phyloP scores from a whole-genome alignment of 1,140 invertebrate species.

The Chelonus insularis region DNA sequence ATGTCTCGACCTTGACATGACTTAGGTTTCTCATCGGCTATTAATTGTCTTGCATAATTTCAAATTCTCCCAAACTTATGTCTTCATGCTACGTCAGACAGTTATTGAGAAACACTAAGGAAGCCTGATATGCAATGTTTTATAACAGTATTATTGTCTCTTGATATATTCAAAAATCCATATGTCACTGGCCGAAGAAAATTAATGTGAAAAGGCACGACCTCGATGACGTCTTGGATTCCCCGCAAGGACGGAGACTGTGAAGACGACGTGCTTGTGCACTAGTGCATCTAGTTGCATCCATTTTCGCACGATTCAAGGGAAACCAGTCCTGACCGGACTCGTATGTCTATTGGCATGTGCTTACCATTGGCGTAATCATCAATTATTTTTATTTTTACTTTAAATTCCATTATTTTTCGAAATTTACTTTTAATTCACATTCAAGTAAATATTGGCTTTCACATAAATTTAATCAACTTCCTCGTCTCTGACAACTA shows the following conservation, averaged over 20 bases:
- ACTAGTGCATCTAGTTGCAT: constrained; percentile 24
- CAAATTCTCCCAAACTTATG: no score
- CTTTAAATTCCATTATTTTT: background rate
- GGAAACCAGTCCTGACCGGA: constrained; percentile 37
- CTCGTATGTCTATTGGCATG: constrained; percentile 17
- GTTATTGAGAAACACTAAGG: no score
- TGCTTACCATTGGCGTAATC: constrained; percentile 12
- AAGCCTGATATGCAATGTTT: no score
- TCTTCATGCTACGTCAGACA: no score
- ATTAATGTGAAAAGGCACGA: background rate
- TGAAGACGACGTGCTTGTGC: constrained; percentile 3
- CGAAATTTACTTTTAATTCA: background rate
- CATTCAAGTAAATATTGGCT: no score
- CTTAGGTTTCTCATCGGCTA: constrained; percentile 3
- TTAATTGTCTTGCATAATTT: background rate
- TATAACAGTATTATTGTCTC: no score
- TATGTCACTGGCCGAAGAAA: background rate
- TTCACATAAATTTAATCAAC: no score
- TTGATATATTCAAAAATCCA: no score
- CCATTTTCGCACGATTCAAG: constrained; percentile 26
- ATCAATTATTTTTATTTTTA: background rate
- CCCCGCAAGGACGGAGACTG: constrained; percentile 36
- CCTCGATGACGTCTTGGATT: constrained; percentile 31
- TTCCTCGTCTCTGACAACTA: no score
- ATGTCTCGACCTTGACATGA: constrained; percentile 32